Base-by-base conservation (phyloP, 2,888 invertebrate genomes). In the Chironomus tentans region DNA sequence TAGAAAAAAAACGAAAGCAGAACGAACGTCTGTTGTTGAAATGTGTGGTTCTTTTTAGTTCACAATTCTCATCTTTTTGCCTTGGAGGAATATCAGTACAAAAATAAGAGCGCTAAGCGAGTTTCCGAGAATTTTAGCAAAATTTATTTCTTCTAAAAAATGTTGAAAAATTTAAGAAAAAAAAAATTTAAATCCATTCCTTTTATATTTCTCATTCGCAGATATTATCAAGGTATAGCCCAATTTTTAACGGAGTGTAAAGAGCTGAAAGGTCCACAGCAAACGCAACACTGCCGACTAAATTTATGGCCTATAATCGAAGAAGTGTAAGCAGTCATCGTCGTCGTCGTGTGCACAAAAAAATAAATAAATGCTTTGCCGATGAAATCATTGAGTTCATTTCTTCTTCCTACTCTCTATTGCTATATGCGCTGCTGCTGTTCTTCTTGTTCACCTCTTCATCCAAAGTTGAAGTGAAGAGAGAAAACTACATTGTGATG, bases 251-350 rank as follows among this genome's bases (percentile, higher is more conserved):
- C 79, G 56, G 82, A 83, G 78, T 81, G 84, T 77, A 81, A 82
- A 77, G 80, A 81, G 77, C 80, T 80, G 76, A 80, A 79, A 61
- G 77, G 80, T 13, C 80, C 81, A 68, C 79, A 83, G 69, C 82
- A 82, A 69, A 83, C 82, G 73, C 81, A 83, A 73, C 83, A 82
- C 13, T 82, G 81, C 77, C 84, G 82, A 78, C 82, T 82, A 76
- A 83, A 83, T 77, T 80, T 83, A 6, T 84, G 84, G 84, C 80
- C 82, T 77, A 82, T 83, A 79, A 81, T 82, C 61, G 80, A 82
- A 78, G 80, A 81, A 78, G 81, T 82, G 71, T 82, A 80, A 77
- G 61, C 38, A 15, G 68, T 24, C 10, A 12, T 21, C 56, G 56
- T 15, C 56, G 38, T 38, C 38, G 38, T 38, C 38, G 56, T 56